These are phyloP conservation scores for Ischnus inquisitorius DNA, from an alignment of 2,888 invertebrate genomes.

Conservation along the genomic window DNA sequence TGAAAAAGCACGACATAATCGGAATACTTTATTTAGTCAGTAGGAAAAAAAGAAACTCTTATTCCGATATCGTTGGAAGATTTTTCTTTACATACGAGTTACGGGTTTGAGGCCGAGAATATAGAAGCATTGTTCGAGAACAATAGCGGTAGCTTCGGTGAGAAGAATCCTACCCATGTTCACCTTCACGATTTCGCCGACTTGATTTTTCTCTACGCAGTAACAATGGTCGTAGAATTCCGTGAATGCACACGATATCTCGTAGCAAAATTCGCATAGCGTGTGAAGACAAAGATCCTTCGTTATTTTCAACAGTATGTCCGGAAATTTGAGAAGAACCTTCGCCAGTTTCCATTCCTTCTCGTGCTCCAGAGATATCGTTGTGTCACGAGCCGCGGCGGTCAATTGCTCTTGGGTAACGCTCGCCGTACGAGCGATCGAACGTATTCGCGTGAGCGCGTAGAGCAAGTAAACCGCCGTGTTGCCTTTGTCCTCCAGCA, in stretches of 20 bases:
- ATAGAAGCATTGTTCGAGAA: slow-evolving; percentile 95
- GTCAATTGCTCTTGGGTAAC: slow-evolving; percentile 88
- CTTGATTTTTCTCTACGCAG: slow-evolving; percentile 96
- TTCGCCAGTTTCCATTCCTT: slow-evolving; percentile 98
- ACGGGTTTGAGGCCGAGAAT: slow-evolving; percentile 97
- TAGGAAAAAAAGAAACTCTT: slow-evolving; percentile 27
- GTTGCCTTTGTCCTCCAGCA: slow-evolving; percentile 99
- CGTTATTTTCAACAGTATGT: slow-evolving; percentile 93
- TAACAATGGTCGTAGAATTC: slow-evolving; percentile 99
- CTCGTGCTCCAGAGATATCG: slow-evolving; percentile 92
- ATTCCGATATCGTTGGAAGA: slow-evolving; percentile 2
- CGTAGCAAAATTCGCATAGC: slow-evolving; percentile 98
- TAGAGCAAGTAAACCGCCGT: slow-evolving; percentile 99
- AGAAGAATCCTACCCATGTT: slow-evolving; percentile 95
- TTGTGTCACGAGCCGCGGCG: slow-evolving; percentile 87
- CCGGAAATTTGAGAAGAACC: slow-evolving; percentile 94
- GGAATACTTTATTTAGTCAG: slow-evolving; percentile 47
- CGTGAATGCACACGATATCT: slow-evolving; percentile 95
- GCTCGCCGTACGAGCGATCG: slow-evolving; percentile 93
- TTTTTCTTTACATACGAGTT: slow-evolving; percentile 92
- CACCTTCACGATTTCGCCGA: slow-evolving; percentile 92
- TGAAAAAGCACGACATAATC: neutral
- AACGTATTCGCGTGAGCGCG: slow-evolving; percentile 97
- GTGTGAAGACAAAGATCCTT: slow-evolving; percentile 94
- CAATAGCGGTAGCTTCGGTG: slow-evolving; percentile 95